Evolutionary conservation across 2,113 vertebrate genomes (phyloP).

Genomic region (Actenoides hombroni): DNA sequence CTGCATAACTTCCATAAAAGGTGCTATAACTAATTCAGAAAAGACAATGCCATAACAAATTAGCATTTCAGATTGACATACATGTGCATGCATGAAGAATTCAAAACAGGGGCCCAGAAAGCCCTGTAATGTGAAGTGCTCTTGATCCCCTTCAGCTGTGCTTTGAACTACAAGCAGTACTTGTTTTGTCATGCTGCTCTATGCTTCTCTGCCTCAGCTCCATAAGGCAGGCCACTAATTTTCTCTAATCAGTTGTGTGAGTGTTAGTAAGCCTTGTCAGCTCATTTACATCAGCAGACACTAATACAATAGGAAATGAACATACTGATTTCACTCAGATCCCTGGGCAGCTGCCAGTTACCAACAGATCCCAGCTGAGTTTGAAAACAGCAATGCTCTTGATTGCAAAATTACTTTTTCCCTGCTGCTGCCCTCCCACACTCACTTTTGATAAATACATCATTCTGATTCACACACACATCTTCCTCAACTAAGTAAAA

Average conservation of each 20-base stretch:
- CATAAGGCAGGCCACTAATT: neutral
- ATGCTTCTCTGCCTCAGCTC: neutral
- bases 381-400: conserved; percentile 12
- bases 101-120: neutral
- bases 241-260: neutral
- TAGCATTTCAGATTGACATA: neutral
- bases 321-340: conserved; percentile 8
- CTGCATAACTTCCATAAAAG: neutral
- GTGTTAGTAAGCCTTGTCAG: neutral
- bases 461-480: neutral
- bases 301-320: conserved; percentile 14
- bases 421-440: neutral
- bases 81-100: neutral
- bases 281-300: conserved; percentile 3
- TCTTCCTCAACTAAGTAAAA: neutral
- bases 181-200: neutral
- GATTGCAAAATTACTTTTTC: neutral
- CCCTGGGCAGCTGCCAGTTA: neutral
- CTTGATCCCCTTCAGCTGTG: neutral
- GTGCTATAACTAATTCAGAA: neutral
- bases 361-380: neutral
- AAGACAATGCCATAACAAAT: neutral
- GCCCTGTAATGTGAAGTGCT: neutral
- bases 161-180: neutral
- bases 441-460: neutral